Base-by-base conservation (phyloP, 2,113 vertebrate species). In the Malurus alboscapulatus region DNA sequence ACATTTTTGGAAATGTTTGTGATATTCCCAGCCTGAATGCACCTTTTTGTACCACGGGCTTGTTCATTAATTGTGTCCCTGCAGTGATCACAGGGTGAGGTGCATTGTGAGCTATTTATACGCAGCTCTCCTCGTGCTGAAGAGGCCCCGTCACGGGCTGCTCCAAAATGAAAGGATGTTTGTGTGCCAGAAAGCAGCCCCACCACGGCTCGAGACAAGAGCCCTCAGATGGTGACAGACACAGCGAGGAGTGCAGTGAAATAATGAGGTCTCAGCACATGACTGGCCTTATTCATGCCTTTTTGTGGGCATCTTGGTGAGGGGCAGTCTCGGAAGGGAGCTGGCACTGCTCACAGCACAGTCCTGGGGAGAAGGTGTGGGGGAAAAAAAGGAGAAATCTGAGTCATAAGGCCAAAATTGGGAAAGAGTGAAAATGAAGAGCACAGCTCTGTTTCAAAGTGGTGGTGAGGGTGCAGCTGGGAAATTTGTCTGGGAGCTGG, bases 81-180 rank as follows among this genome's bases (percentile, higher is more conserved):
- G 75, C 85, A 44, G 93, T 47, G 93, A 83, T 88, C 93, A 93
- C 90, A 93, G 92, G 88, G 68, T 86, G 93, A 96, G 93, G 88
- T 93, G 54, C 45, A 86, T 92, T 96, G 90, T 93, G 79, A 0
- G 8, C 88, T 74, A 50, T 93, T 94, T 93, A 77, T 86, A 25
- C 15, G 44, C 86, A 58, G 10, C 53, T 76, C 82, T 78, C 55
- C 90, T 71, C 80, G 10, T 45, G 90, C 90, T 96, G 93, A 90
- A 94, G 92, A 84, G 85, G 65, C 76, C n/a, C 75, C 2, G 40
- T 96, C 95, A 94, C 44, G 21, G 88, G 38, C 90, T 96, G 93
- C 92, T 90, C 93, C 92, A 74, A 93, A 93, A 93, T 93, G 92
- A 96, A 96, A 96, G 93, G 92, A 40, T 44, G 69, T 80, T 92